Base-by-base conservation (phyloP, 2,797 vertebrate species). In the Hydrocynus forskahlii region DNA sequence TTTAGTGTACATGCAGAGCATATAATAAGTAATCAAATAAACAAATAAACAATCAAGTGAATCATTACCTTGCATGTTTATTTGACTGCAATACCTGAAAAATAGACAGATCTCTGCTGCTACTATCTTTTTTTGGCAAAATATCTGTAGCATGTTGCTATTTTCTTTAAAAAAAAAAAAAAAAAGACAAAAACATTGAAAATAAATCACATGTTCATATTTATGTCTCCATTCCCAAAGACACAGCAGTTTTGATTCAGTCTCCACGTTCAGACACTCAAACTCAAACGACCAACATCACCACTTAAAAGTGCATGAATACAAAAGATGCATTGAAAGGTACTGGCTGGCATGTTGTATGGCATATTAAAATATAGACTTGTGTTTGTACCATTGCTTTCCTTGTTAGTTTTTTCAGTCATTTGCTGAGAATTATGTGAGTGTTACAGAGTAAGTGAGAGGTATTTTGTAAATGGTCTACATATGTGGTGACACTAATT, bases 41-140 rank as follows among this genome's bases (percentile, higher is more conserved):
- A 62, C 35, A 35, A 35, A 35, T 35, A 71, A 45, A 62, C 54
- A 67, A 62, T 81, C 2, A 82, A 87, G 67, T 45, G 76, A 43
- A 67, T 4, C 7, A 64, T 83, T 76, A 78, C 68, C 68, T 81
- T 84, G 82, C 55, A 90, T 86, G 76, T 93, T 92, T 91, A 91
- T 92, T 92, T 88, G 21, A 83, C 75, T 87, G 82, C 84, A 90
- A 87, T 87, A 76, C 48, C 84, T 89, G 88, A 89, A 92, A 92
- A 88, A 87, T 88, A 88, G 81, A 86, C 82, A 79, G 80, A 84
- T 84, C 1, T 73, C 72, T 17, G 52, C 71, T 83, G 85, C 87
- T 89, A 85, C 78, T 80, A 5, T 35, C 1, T 59, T 50, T 67
- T 77, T 86, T 91, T 91, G 88, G 89, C 88, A 93, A 93, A 92